Evolutionary conservation across 2,113 vertebrate species (phyloP).

Genomic region (Aplodontia rufa): DNA sequence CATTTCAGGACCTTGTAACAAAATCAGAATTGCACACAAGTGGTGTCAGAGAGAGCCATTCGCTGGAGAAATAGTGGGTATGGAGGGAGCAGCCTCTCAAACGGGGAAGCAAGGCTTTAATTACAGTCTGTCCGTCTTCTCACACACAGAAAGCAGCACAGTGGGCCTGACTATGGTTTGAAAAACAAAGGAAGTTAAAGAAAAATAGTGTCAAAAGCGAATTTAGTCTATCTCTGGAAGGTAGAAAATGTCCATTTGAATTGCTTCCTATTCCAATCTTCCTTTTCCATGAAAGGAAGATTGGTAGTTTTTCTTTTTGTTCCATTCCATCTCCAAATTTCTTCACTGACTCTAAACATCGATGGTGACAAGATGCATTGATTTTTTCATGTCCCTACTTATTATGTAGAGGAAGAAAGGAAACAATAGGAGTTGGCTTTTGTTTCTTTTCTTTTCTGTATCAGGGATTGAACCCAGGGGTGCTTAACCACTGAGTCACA

Average conservation of each 20-base stretch:
- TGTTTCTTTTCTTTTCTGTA: too few species aligned
- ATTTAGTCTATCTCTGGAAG: neutral
- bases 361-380: neutral
- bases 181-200: neutral
- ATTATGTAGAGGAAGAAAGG: neutral
- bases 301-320: neutral
- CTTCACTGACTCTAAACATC: neutral
- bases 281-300: neutral
- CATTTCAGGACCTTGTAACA: neutral
- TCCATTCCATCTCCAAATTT: neutral
- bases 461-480: too few species aligned
- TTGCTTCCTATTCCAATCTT: neutral
- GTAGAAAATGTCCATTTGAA: neutral
- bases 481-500: too few species aligned
- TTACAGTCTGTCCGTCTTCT: neutral
- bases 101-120: accelerated
- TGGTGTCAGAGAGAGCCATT: neutral
- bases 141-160: neutral
- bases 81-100: neutral
- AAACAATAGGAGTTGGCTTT: neutral
- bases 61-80: neutral
- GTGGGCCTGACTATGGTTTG: neutral
- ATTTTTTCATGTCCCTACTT: neutral
- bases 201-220: neutral
- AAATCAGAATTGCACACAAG: accelerated